phyloP scores from a whole-genome alignment of 2,888 invertebrate species.

The Polia nebulosa region DNA sequence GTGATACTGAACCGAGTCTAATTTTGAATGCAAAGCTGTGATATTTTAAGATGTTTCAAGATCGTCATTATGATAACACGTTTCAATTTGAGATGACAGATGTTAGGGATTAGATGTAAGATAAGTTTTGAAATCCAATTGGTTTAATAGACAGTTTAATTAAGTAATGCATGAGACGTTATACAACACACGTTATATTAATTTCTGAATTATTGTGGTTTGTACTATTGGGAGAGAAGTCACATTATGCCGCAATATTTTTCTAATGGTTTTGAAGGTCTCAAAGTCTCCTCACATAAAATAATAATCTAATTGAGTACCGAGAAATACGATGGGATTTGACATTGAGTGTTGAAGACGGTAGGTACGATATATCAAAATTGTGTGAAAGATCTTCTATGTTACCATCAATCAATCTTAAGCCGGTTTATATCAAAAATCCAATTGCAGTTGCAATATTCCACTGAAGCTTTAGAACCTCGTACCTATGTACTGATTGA shows the following conservation, averaged over 20 bases:
- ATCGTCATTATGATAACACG: slow-evolving; percentile 32
- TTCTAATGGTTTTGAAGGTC: background rate
- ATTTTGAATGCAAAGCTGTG: slow-evolving; percentile 2
- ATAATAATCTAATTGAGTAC: background rate
- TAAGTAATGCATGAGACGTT: slow-evolving; percentile 20
- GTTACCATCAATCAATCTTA: slow-evolving; percentile 3
- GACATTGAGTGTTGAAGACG: slow-evolving; percentile 2
- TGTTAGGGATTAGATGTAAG: slow-evolving; percentile 4
- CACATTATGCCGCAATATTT: background rate
- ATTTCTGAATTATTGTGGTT: background rate
- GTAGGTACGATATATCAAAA: background rate
- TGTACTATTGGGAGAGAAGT: background rate
- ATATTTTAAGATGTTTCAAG: slow-evolving; percentile 28
- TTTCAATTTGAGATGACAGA: slow-evolving; percentile 45
- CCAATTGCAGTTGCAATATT: slow-evolving; percentile 33
- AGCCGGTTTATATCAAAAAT: slow-evolving; percentile 19
- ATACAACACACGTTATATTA: background rate
- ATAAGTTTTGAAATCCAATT: slow-evolving; percentile 15
- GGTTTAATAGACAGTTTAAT: background rate
- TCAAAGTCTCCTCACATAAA: background rate
- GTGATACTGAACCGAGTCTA: background rate
- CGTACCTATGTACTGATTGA: slow-evolving; percentile 11
- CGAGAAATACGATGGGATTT: background rate
- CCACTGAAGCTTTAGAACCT: slow-evolving; percentile 7
- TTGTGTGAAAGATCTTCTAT: background rate